Conservation (phyloP, 2,113 vertebrate species). For the Delphinapterus leucas region DNA sequence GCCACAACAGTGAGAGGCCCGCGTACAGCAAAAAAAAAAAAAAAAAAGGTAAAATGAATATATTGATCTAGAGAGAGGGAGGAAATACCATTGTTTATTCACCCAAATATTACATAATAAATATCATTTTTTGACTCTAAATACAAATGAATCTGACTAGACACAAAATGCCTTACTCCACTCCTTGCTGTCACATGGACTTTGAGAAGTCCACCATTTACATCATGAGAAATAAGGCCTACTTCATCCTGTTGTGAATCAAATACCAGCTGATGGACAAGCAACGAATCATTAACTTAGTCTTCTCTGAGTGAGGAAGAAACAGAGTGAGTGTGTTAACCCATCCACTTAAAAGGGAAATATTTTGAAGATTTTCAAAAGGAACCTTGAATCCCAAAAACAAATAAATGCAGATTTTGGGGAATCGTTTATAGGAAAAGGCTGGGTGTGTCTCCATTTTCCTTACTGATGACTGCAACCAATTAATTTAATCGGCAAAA, state of each 20-base stretch:
- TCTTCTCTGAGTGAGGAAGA: slow-evolving; percentile 18
- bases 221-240: neutral
- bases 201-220: neutral
- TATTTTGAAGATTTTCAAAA: slow-evolving; percentile 44
- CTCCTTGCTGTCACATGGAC: neutral
- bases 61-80: neutral
- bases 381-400: slow-evolving; percentile 42
- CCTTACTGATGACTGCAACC: slow-evolving; percentile 6
- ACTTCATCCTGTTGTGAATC: neutral
- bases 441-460: slow-evolving; percentile 38
- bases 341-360: slow-evolving; percentile 49
- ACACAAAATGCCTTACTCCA: neutral
- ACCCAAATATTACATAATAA: neutral
- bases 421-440: slow-evolving; percentile 35
- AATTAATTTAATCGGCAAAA: neutral
- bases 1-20: too few species aligned
- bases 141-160: neutral
- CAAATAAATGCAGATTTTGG: slow-evolving; percentile 28
- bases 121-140: neutral
- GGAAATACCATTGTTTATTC: neutral
- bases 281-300: neutral
- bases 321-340: slow-evolving; percentile 38
- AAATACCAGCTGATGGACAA: neutral
- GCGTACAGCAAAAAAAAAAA: too few species aligned
- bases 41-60: neutral